Percentiles rank a stretch among this genome's conserved stretches.
Evolutionary conservation across 2,113 vertebrate species (phyloP).

Genomic region (Porphyrio hochstetteri): DNA sequence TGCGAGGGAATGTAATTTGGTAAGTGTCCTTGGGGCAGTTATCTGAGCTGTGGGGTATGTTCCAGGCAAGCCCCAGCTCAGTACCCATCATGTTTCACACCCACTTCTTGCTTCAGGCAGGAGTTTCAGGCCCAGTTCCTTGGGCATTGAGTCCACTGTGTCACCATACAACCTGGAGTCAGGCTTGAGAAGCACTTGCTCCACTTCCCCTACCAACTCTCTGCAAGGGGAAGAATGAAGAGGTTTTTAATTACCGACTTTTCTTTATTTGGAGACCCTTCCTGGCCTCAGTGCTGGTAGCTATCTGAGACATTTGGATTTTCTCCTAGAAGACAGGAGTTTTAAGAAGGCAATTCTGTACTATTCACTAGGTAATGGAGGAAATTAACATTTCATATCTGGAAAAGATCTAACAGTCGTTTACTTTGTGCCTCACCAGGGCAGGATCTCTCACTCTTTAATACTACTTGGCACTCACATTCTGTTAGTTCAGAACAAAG

Average conservation of each 20-base stretch:
- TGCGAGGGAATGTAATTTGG: neutral
- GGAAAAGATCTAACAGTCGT: neutral
- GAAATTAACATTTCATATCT: neutral
- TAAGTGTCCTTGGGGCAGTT: neutral
- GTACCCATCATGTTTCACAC: neutral
- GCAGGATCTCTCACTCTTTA: neutral
- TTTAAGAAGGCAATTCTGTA: neutral
- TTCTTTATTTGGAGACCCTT: neutral
- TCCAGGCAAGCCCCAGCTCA: neutral
- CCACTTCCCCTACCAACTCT: fast-evolving
- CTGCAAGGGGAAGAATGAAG: neutral
- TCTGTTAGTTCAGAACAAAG: neutral
- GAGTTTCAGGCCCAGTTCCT: neutral
- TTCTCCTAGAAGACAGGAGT: neutral
- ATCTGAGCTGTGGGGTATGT: neutral
- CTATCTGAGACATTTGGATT: neutral
- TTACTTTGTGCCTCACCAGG: neutral
- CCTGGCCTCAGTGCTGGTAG: neutral
- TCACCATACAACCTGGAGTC: fast-evolving
- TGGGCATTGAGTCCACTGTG: fast-evolving
- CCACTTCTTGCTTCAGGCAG: neutral
- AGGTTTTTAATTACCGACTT: neutral
- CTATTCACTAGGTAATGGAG: neutral
- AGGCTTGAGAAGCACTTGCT: neutral
- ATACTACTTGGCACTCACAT: neutral